phyloP scores from a whole-genome alignment of 2,113 vertebrate genomes.

The human (Homo sapiens) region GRCh38 chr1:184360501-184361000 shows the following conservation, averaged over 20 bases:
- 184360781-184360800: rapidly evolving
- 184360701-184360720: too few species aligned
- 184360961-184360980: too few species aligned
- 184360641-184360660: not conserved
- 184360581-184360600: not conserved
- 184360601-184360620: too few species aligned
- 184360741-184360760: not conserved
- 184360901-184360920: not conserved
- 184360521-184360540: not conserved
- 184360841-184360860: not conserved
- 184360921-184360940: too few species aligned
- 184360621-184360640: not conserved
- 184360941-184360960: too few species aligned
- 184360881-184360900: not conserved
- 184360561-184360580: not conserved
- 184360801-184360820: not conserved
- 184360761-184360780: not conserved
- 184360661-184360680: not conserved
- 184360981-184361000: too few species aligned
- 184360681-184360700: not conserved
- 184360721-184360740: not conserved
- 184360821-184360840: constrained; percentile 16
- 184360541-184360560: not conserved
- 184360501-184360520: not conserved
- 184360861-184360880: not conserved